phyloP scores from a whole-genome alignment of 2,888 invertebrate species.

The Punctoribates punctum region DNA sequence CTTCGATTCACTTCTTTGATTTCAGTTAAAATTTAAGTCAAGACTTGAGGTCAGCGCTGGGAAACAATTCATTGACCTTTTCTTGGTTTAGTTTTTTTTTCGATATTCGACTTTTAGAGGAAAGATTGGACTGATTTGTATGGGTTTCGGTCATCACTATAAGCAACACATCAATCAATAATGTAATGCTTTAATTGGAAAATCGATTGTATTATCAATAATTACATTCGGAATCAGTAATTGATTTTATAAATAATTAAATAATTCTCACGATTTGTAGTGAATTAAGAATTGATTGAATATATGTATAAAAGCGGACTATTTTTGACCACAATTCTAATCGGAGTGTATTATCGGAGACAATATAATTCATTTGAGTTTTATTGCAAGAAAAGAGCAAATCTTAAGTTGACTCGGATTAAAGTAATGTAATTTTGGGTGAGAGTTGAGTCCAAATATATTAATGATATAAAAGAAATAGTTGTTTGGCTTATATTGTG shows the following conservation, averaged over 20 bases:
- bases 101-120: too few relatives aligned
- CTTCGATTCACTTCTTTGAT: not conserved
- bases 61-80: too few relatives aligned
- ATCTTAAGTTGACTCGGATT: not conserved
- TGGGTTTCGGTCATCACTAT: not conserved
- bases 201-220: slow-evolving; percentile 2
- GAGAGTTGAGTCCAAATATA: too few relatives aligned
- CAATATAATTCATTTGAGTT: slow-evolving; percentile 7
- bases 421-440: not conserved
- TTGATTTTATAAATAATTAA: not conserved
- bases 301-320: too few relatives aligned
- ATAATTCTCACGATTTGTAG: not conserved
- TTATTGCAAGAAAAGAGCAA: not conserved
- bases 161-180: not conserved
- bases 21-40: not conserved
- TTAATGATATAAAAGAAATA: not conserved
- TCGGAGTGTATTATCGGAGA: not conserved
- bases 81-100: too few relatives aligned
- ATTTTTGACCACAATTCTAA: not conserved
- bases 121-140: not conserved
- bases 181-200: not conserved
- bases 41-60: too few relatives aligned
- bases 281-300: too few relatives aligned
- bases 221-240: not conserved
- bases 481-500: not conserved